phyloP scores from a whole-genome alignment of 2,113 vertebrate species.

The Cinclus mexicanus region DNA sequence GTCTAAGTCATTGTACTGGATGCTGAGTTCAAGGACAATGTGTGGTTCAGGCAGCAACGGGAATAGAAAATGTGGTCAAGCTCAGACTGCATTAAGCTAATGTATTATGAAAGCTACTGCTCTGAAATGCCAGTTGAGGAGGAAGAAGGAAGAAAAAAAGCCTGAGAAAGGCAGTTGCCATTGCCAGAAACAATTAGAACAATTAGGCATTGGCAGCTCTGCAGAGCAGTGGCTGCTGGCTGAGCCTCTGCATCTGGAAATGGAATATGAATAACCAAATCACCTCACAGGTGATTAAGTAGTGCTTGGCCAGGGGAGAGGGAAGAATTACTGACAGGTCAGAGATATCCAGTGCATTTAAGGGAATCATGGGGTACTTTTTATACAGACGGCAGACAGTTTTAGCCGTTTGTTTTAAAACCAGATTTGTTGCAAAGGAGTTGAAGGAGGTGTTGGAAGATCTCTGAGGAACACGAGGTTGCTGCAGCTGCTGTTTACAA shows the following conservation, averaged over 20 bases:
- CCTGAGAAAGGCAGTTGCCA: neutral
- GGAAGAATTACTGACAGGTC: neutral
- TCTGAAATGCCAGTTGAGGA: neutral
- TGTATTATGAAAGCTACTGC: neutral
- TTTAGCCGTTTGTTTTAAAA: neutral
- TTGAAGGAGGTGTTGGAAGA: neutral
- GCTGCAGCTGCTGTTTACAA: neutral
- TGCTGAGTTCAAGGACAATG: neutral
- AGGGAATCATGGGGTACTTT: neutral
- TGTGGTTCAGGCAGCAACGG: neutral
- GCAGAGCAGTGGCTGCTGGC: neutral
- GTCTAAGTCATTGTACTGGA: neutral
- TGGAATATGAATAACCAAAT: neutral
- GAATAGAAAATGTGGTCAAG: neutral
- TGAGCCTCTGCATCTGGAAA: neutral
- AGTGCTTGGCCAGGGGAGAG: neutral
- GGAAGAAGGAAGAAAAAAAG: neutral
- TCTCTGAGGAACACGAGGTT: neutral
- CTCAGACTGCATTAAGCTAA: slow-evolving; percentile 37
- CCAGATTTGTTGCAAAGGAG: neutral
- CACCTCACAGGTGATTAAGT: neutral
- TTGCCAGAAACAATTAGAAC: neutral
- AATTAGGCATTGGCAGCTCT: neutral
- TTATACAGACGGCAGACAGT: neutral
- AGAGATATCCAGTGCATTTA: neutral